These are phyloP conservation scores for Rhamnusium bicolor DNA, from an alignment of 2,888 invertebrate genomes.

Conservation along the genomic window DNA sequence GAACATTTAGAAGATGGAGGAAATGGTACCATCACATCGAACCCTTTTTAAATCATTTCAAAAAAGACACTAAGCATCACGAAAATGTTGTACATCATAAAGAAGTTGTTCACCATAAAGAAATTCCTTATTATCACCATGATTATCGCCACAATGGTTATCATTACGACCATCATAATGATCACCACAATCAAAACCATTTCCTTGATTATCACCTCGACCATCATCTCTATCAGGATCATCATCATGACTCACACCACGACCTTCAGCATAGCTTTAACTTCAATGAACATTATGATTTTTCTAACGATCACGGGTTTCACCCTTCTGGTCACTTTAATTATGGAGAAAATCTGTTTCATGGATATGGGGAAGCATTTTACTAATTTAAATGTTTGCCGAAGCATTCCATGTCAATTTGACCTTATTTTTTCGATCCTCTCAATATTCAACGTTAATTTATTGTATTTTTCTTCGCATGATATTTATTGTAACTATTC, in stretches of 20 bases:
- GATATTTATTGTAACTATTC: too few species aligned
- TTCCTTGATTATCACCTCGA: conserved; percentile 24
- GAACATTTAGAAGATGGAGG: conserved; percentile 45
- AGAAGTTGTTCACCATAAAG: conserved; percentile 22
- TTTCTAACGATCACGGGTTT: not conserved
- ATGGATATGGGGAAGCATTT: not conserved
- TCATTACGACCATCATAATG: conserved; percentile 26
- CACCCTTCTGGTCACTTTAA: conserved; percentile 3
- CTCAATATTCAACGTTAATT: too few species aligned
- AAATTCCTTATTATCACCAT: conserved; percentile 28
- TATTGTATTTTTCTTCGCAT: too few species aligned
- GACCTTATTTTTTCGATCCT: too few species aligned
- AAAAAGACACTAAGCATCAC: conserved; percentile 24
- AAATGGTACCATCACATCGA: conserved; percentile 36
- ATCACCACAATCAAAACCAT: conserved; percentile 12
- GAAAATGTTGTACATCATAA: conserved; percentile 12
- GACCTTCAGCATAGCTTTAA: not conserved
- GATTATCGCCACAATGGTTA: conserved; percentile 27
- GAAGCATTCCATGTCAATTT: too few species aligned
- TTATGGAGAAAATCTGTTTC: not conserved
- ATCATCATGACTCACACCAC: conserved; percentile 14
- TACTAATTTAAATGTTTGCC: not conserved
- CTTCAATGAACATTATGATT: not conserved
- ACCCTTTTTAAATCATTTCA: conserved; percentile 22
- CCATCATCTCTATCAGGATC: conserved; percentile 36